Percentiles rank a stretch among this genome's conserved stretches.
Conservation (phyloP, 2,888 invertebrate species). For the Dasypolia templi region DNA sequence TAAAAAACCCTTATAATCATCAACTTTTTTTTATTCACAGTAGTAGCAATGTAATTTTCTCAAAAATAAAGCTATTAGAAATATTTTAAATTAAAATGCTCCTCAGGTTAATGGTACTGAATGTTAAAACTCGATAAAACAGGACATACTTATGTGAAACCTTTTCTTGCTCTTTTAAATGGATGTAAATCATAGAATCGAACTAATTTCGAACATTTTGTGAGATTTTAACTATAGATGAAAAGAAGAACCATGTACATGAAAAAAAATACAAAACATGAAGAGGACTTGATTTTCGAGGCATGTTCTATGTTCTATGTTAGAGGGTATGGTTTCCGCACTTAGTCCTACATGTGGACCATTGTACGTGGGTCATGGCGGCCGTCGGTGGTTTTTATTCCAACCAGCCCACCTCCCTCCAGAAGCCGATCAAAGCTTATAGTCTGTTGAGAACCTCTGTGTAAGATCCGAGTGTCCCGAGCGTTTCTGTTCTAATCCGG, state of each 20-base stretch:
- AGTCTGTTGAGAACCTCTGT: no score
- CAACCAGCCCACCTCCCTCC: no score
- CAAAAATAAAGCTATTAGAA: not conserved
- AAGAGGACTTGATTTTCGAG: no score
- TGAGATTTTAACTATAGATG: slow-evolving; percentile 61
- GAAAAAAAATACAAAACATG: not conserved
- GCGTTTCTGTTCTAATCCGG: no score
- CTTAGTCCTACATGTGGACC: no score
- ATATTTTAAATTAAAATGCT: not conserved
- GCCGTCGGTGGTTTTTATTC: no score
- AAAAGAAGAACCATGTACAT: not conserved
- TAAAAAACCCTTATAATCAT: no score
- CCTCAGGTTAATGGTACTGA: not conserved
- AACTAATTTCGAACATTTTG: slow-evolving; percentile 59
- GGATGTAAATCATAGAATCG: not conserved
- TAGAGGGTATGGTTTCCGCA: no score
- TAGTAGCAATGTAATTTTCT: not conserved
- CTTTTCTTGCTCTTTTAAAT: slow-evolving; percentile 38
- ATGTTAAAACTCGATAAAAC: not conserved
- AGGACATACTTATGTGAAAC: not conserved
- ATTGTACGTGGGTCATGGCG: no score
- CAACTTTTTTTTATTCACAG: not conserved
- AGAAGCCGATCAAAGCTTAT: no score
- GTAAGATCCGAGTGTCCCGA: no score
- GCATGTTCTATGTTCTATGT: no score